Evolutionary conservation across 2,113 vertebrate species (phyloP).

Genomic region (Apistogramma diplotaenia): DNA sequence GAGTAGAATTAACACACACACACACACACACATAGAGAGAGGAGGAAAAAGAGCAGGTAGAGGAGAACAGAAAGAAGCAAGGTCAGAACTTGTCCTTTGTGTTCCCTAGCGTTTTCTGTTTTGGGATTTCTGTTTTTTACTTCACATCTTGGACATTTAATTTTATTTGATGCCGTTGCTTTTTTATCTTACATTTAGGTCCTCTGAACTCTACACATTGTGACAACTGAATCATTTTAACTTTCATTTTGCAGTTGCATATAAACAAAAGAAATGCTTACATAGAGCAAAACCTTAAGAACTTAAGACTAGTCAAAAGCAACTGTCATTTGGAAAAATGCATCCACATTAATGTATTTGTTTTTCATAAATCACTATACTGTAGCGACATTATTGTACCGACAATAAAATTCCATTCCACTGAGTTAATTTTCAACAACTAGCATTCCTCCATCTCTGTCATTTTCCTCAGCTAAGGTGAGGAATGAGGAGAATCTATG

Average conservation of each 20-base stretch:
- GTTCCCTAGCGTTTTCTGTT: neutral
- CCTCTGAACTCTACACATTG: neutral
- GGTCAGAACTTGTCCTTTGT: neutral
- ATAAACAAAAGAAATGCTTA: neutral
- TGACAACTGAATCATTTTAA: neutral
- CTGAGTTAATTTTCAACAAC: slow-evolving; percentile 22
- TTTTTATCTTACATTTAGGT: neutral
- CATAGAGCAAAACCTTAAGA: neutral
- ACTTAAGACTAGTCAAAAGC: neutral
- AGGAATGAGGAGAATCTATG: slow-evolving; percentile 51
- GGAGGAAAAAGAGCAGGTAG: neutral
- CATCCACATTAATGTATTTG: neutral
- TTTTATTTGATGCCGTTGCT: neutral
- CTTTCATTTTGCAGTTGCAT: neutral
- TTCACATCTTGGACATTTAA: neutral
- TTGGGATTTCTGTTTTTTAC: neutral
- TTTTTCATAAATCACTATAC: slow-evolving; percentile 13
- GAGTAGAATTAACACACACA: neutral
- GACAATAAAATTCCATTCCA: slow-evolving; percentile 17
- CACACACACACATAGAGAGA: neutral
- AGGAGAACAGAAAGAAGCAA: neutral
- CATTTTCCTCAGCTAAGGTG: slow-evolving; percentile 26
- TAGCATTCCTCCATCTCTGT: slow-evolving; percentile 28
- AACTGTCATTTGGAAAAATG: neutral
- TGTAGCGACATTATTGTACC: neutral